Evolutionary conservation across 2,797 vertebrate species (phyloP).

Genomic region (Odontamblyopus lacepedii): DNA sequence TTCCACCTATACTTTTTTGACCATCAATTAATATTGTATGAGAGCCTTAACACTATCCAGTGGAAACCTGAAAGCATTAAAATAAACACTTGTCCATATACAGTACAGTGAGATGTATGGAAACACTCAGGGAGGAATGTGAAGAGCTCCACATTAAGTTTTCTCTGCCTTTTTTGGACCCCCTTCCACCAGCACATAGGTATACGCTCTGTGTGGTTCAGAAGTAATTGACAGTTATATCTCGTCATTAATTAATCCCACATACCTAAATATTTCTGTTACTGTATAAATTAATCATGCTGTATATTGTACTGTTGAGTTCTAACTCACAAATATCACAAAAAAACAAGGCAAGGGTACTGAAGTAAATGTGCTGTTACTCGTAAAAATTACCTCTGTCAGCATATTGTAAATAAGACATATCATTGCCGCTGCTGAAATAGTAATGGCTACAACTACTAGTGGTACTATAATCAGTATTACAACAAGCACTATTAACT

Average conservation of each 20-base stretch:
- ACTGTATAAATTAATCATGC: too few species aligned
- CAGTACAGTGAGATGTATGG: conserved; percentile 5
- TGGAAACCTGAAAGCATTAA: not conserved
- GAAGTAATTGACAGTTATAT: not conserved
- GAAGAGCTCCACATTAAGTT: not conserved
- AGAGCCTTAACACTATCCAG: not conserved
- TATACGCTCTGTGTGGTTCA: not conserved
- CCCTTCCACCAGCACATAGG: not conserved
- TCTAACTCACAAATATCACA: too few species aligned
- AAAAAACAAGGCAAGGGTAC: not conserved
- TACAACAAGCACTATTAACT: not conserved
- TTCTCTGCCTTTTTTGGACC: conserved; percentile 12
- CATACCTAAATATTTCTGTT: not conserved
- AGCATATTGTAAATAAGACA: too few species aligned
- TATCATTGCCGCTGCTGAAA: too few species aligned
- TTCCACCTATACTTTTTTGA: not conserved
- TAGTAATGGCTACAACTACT: too few species aligned
- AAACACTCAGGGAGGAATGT: conserved; percentile 13
- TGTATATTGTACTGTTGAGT: too few species aligned
- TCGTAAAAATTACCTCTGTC: not conserved
- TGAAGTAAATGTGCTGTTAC: not conserved
- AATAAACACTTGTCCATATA: conserved; percentile 9
- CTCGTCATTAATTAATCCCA: not conserved
- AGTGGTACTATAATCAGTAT: too few species aligned
- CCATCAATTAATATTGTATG: not conserved